Evolutionary conservation across 2,113 vertebrate genomes (phyloP).

Genomic region (Argyrosomus japonicus): DNA sequence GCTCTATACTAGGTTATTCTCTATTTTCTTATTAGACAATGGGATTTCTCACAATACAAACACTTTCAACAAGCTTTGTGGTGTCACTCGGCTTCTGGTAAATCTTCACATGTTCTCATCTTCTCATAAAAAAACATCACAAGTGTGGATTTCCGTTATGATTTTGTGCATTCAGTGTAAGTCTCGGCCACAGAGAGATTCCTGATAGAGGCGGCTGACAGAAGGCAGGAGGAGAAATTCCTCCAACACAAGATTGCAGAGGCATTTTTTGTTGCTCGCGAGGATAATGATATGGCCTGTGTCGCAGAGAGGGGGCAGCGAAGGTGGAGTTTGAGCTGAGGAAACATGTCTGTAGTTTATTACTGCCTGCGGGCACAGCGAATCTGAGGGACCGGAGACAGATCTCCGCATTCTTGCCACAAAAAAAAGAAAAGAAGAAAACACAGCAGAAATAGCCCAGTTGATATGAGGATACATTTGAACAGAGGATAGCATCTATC

Average conservation of each 20-base stretch:
- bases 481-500: conserved; percentile 40
- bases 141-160: conserved; percentile 35
- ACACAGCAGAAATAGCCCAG: conserved; percentile 37
- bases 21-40: conserved; percentile 39
- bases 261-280: conserved; percentile 53
- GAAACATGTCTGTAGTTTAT: conserved; percentile 72
- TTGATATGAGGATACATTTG: conserved; percentile 55
- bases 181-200: conserved; percentile 6
- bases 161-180: conserved; percentile 40
- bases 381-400: conserved; percentile 53
- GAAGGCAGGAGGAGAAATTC: conserved; percentile 42
- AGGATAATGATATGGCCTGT: conserved; percentile 71
- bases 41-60: conserved; percentile 33
- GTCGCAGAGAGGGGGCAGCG: conserved; percentile 64
- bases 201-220: conserved; percentile 43
- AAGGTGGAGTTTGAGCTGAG: conserved; percentile 61
- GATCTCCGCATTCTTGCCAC: conserved; percentile 50
- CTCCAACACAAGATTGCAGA: conserved; percentile 59
- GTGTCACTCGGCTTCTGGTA: conserved; percentile 10
- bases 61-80: conserved; percentile 17
- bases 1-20: conserved; percentile 29
- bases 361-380: conserved; percentile 61
- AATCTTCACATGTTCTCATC: conserved; percentile 23
- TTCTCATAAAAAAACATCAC: conserved; percentile 20
- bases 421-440: conserved; percentile 33